Conservation (phyloP, 2,888 invertebrate genomes). For the Ormyrus pomaceus region DNA sequence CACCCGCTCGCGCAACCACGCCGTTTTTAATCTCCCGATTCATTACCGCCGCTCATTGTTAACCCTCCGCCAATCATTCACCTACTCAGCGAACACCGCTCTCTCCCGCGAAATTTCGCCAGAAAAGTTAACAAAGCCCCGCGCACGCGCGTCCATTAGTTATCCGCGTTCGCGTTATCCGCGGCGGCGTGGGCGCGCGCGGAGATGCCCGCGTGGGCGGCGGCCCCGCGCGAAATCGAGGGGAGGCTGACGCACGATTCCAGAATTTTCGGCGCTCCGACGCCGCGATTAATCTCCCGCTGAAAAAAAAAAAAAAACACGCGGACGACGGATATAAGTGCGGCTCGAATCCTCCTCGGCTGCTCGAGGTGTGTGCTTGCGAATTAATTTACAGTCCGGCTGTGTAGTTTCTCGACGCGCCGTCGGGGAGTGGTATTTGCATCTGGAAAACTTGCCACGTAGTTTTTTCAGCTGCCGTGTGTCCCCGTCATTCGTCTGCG, state of each 20-base stretch:
- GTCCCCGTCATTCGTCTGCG: too few relatives aligned
- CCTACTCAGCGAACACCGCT: too few relatives aligned
- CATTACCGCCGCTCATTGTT: too few relatives aligned
- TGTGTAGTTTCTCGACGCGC: conserved; percentile 10
- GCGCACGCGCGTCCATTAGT: not conserved
- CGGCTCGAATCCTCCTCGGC: conserved; percentile 22
- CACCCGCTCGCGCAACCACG: too few relatives aligned
- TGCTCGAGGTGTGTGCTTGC: conserved; percentile 8
- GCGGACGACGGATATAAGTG: not conserved
- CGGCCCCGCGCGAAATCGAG: conserved; percentile 10
- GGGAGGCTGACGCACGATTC: not conserved
- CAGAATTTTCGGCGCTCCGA: conserved; percentile 24
- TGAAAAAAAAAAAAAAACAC: conserved; percentile 21
- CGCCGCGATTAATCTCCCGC: conserved; percentile 32
- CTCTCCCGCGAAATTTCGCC: too few relatives aligned
- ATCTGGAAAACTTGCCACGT: too few relatives aligned
- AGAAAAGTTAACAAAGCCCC: too few relatives aligned
- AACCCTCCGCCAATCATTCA: too few relatives aligned
- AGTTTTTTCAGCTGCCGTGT: too few relatives aligned
- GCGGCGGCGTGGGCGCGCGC: not conserved
- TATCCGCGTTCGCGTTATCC: conserved; percentile 10
- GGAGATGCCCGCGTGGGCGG: conserved; percentile 16
- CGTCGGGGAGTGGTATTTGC: too few relatives aligned
- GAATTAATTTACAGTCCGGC: conserved; percentile 26
- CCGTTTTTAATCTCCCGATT: too few relatives aligned